Base-by-base conservation (phyloP, 2,888 invertebrate species). In the Coenonympha arcania region DNA sequence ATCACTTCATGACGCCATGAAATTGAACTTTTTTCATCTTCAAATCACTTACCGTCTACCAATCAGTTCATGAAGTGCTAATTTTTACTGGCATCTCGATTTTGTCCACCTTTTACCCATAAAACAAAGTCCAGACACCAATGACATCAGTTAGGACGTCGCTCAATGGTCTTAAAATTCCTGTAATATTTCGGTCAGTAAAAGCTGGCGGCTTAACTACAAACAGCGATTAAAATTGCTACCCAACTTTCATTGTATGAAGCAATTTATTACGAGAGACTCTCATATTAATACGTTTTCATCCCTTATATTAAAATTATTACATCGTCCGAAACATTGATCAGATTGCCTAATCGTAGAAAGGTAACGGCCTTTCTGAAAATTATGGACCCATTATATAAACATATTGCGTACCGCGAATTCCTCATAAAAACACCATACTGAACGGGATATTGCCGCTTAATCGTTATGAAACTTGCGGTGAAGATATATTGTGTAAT, bases 341-440 rank as follows among this genome's bases (percentile, higher is more conserved):
- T 55, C 52, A 48, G 34, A 50, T 49, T 36, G 16, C 44, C 47
- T 55, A 50, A 55, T 53, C 55, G 55, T 34, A 28, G 47, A 36
- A 45, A 54, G 57, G 58, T 63, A 65, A 73, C 67, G 52, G 64
- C 63, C 52, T 61, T 51, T 55, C 56, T 42, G 52, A 63, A 64
- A 70, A 69, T 78, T 74, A 79, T 71, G 68, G 58, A 60, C 61
- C 63, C 68, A 71, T 77, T 72, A 73, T 75, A 76, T 71, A 76
- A 78, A 74, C 75, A 79, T 81, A 79, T 73, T 68, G 71, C 70
- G 71, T 69, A 64, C 69, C 65, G 64, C 61, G 60, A 73, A 76
- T 76, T 71, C 63, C 76, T 77, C 77, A 76, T 84, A 84, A 82
- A 79, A 80, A 69, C 57, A 64, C 66, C 71, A 71, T 74, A 78